Percentiles rank a stretch among this genome's conserved stretches.
Conservation (phyloP, 2,888 invertebrate species). For the Endomychus coccineus region DNA sequence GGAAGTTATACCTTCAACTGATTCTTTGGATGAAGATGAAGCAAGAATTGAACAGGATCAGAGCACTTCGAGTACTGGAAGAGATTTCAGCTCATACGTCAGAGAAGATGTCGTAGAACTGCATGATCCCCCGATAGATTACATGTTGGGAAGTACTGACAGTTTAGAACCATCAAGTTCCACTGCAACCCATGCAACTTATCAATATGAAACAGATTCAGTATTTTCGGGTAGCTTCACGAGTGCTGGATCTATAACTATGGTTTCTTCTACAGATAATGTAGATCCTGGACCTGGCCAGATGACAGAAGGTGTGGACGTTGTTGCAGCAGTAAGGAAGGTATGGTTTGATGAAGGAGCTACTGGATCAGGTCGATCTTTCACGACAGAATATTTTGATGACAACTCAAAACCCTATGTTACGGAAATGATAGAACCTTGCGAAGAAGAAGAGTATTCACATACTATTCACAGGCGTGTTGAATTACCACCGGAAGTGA, state of each 20-base stretch:
- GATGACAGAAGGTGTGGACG: constrained; percentile 44
- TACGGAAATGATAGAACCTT: constrained; percentile 46
- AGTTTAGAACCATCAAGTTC: constrained; percentile 72
- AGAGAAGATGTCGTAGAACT: constrained; percentile 36
- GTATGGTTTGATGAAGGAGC: constrained; percentile 46
- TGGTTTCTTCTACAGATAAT: constrained; percentile 71
- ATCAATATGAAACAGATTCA: constrained; percentile 77
- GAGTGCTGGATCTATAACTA: constrained; percentile 75
- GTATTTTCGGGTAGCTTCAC: constrained; percentile 81
- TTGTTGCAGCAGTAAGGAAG: constrained; percentile 41
- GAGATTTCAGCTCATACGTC: constrained; percentile 44
- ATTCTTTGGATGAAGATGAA: constrained; percentile 47
- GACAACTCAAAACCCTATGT: constrained; percentile 42
- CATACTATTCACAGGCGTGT: constrained; percentile 46
- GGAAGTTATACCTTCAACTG: constrained; percentile 34
- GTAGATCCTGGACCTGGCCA: constrained; percentile 53
- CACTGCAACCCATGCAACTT: constrained; percentile 74
- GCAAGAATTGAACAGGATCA: constrained; percentile 41
- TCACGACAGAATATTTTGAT: constrained; percentile 35
- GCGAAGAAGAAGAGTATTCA: constrained; percentile 42
- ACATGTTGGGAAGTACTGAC: constrained; percentile 61
- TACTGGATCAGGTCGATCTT: constrained; percentile 28
- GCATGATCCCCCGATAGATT: constrained; percentile 38
- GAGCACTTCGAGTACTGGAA: constrained; percentile 46
- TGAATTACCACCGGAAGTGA: constrained; percentile 47